Conservation (phyloP, 2,888 invertebrate species). For the Melangyna quadrimaculata region DNA sequence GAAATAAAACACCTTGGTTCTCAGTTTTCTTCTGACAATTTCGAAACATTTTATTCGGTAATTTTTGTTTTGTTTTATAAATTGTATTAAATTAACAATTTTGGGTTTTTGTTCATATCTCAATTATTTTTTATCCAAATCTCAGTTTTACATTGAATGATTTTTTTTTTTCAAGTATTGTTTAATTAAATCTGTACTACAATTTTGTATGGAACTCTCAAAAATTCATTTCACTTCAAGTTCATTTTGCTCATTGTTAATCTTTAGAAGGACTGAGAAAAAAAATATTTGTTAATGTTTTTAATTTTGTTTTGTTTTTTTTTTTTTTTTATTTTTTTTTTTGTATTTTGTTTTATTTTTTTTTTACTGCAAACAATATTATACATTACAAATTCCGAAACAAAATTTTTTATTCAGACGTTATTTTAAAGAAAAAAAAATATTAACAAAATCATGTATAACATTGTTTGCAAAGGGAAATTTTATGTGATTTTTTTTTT, state of each 20-base stretch:
- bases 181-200: conserved; percentile 22
- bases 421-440: conserved; percentile 9
- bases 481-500: conserved; percentile 12
- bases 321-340: conserved; percentile 21
- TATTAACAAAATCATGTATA: conserved; percentile 13
- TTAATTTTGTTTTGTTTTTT: conserved; percentile 16
- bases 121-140: conserved; percentile 12
- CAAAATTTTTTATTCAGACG: conserved; percentile 12
- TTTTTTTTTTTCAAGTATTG: conserved; percentile 19
- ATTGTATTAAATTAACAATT: conserved; percentile 38
- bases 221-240: background rate
- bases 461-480: conserved; percentile 52
- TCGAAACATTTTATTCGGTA: conserved; percentile 58
- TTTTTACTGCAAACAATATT: conserved; percentile 48
- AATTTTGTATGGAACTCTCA: conserved; percentile 37
- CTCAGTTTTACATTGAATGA: conserved; percentile 32
- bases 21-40: conserved; percentile 64
- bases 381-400: conserved; percentile 12
- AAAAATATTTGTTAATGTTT: conserved; percentile 46
- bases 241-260: conserved; percentile 18
- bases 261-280: conserved; percentile 67
- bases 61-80: conserved; percentile 7
- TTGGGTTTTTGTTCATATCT: background rate
- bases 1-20: conserved; percentile 51
- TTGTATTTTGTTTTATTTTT: background rate